A percentile compares a stretch with the other conserved stretches of the same genome.
These are phyloP conservation scores for Lasioglossum leucozonium DNA, from an alignment of 2,888 invertebrate genomes.

Conservation along the genomic window DNA sequence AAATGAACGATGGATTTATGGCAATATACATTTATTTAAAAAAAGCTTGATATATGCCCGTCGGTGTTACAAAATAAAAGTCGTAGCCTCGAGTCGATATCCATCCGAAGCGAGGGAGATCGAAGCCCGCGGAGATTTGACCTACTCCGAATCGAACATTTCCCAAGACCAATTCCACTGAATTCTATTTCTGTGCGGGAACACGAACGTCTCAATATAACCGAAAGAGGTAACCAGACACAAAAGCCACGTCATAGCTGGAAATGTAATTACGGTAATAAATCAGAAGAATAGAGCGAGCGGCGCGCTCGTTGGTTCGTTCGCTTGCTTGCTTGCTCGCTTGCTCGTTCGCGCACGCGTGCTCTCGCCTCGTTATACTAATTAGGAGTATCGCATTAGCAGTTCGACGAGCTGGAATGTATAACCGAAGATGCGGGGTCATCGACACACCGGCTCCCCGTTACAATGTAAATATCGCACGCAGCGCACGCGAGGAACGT, in stretches of 20 bases:
- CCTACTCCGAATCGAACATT: constrained; percentile 2
- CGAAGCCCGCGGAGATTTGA: neutral
- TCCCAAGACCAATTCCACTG: neutral
- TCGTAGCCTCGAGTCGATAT: neutral
- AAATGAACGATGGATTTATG: no score
- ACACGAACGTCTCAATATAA: constrained; percentile 11
- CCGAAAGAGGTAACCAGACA: constrained; percentile 13
- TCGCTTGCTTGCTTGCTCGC: neutral
- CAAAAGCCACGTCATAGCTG: constrained; percentile 29
- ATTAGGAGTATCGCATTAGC: constrained; percentile 79
- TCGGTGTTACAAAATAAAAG: neutral
- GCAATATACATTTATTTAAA: no score
- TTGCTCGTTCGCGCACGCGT: constrained; percentile 1
- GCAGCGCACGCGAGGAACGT: constrained; percentile 59
- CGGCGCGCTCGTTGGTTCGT: neutral
- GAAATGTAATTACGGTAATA: constrained; percentile 41
- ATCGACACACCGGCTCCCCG: constrained; percentile 73
- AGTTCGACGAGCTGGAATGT: constrained; percentile 64
- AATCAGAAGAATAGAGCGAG: constrained; percentile 39
- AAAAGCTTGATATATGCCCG: neutral
- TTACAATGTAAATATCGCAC: constrained; percentile 70
- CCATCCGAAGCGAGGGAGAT: neutral
- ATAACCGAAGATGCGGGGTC: constrained; percentile 74
- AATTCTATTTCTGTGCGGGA: neutral
- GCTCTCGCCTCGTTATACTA: constrained; percentile 66